Evolutionary conservation across 2,888 invertebrate genomes (phyloP), one percentile per base, ranked within the genome.

Genomic region (Leptothorax acervorum): DNA sequence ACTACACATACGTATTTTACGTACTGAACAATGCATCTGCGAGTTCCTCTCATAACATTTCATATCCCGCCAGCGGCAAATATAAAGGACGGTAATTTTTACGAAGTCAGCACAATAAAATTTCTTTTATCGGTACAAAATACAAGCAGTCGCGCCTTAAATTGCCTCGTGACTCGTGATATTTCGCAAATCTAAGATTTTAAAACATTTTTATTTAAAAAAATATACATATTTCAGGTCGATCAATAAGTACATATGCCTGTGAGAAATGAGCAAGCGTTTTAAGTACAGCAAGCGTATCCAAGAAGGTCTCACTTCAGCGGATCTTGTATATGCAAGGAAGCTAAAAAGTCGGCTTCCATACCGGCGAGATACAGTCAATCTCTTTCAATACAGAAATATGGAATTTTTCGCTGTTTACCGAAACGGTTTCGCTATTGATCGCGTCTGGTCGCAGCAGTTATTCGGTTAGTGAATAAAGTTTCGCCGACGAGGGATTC

Each of bases 391-490:
- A 57, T 55, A 39, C 18, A 55, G 39, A 73, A 55, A 51, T 45
- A n/a, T 31, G 55, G 31, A 66, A 78, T 65, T 76, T 78, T 78
- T 66, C 66, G 65, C 55, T 62, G n/a, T 66, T 79, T 60, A 55
- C 63, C 51, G 23, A 63, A 76, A 76, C 28, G 39, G 23, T 66
- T 55, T 66, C 66, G 39, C 78, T 66, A 78, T 78, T 78, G 65
- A 66, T 42, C 78, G 48, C 35, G 39, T 53, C 39, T 63, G 39
- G 51, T 65, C 48, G 63, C 53, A 18, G 53, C 63, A 66, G 66
- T 66, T 66, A 78, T 78, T 66, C 65, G 65, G 78, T 78, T 55
- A 78, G 66, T 78, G 62, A 62, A 62, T 48, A 48, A 75, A 75
- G 74, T 75, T 62, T 23, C 74, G 48, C 74, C 74, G 48, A 15